phyloP scores from a whole-genome alignment of 2,113 vertebrate species.

The rat (Rattus norvegicus) region GRCr8 NC_086035.1:30479001-30479500 shows the following conservation, averaged over 20 bases:
- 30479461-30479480: neutral
- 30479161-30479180: neutral
- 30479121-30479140: neutral
- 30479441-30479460: neutral
- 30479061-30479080: neutral
- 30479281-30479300: neutral
- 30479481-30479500: neutral
- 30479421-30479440: neutral
- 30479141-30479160: neutral
- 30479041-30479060: neutral
- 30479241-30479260: neutral
- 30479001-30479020: neutral
- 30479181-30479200: accelerated
- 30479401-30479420: neutral
- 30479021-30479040: neutral
- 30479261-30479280: neutral
- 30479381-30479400: neutral
- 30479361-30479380: neutral
- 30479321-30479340: neutral
- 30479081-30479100: neutral
- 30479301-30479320: neutral
- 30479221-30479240: neutral
- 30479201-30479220: neutral
- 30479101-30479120: neutral
- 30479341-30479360: neutral